Percentiles rank a stretch among this genome's conserved stretches.
phyloP scores from a whole-genome alignment of 2,113 vertebrate species.

The Emydura subglobosa region DNA sequence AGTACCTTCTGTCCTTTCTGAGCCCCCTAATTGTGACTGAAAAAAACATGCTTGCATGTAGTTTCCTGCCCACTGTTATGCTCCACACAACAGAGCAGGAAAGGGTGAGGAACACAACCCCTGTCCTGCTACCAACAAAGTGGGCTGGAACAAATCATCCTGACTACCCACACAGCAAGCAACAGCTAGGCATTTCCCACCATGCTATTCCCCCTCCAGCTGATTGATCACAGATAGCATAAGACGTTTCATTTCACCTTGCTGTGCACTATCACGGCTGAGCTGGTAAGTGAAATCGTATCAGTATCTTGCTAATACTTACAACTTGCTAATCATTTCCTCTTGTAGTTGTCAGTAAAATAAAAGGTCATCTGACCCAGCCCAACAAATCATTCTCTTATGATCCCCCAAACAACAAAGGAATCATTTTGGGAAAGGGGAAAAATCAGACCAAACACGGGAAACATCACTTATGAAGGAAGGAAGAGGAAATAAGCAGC shows the following conservation, averaged over 20 bases:
- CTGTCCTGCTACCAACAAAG: neutral
- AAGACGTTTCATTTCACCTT: too few relatives aligned
- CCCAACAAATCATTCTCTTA: neutral
- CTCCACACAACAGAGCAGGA: neutral
- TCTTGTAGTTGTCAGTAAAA: neutral
- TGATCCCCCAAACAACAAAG: neutral
- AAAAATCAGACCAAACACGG: neutral
- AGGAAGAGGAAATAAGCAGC: neutral
- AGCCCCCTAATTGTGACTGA: neutral
- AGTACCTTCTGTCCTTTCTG: neutral
- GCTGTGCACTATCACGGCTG: neutral
- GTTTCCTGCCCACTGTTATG: neutral
- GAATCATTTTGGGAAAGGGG: neutral
- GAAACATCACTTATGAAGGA: neutral
- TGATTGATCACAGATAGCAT: neutral
- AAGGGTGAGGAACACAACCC: neutral
- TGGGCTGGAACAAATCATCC: rapidly evolving
- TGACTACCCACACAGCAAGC: rapidly evolving
- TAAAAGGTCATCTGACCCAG: neutral
- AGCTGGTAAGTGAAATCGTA: neutral
- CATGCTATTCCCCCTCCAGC: rapidly evolving
- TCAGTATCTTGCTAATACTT: neutral
- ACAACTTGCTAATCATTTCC: neutral
- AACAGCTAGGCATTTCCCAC: rapidly evolving
- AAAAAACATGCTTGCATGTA: neutral